phyloP scores from a whole-genome alignment of 2,113 vertebrate species.

The Nothoprocta perdicaria region DNA sequence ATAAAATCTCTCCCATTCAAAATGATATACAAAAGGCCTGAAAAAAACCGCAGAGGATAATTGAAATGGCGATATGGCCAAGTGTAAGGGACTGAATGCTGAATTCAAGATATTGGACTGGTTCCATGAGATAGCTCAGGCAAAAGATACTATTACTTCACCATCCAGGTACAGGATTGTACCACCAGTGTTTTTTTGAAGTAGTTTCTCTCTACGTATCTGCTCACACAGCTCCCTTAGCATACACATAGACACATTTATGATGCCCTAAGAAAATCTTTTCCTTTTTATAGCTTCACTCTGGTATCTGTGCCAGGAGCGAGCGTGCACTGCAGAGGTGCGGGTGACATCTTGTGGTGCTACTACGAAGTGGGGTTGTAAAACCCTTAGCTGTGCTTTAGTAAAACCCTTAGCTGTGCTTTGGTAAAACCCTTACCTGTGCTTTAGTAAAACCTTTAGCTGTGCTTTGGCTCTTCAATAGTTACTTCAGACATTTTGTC shows the following conservation, averaged over 20 bases:
- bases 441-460: background rate
- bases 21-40: background rate
- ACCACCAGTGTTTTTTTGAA: background rate
- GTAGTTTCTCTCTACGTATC: background rate
- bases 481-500: background rate
- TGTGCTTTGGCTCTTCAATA: background rate
- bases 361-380: background rate
- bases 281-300: background rate
- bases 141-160: background rate
- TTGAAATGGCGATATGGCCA: background rate
- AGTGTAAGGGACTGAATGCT: background rate
- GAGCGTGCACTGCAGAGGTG: background rate
- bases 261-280: background rate
- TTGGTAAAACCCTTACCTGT: background rate
- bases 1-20: background rate
- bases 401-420: background rate
- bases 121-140: background rate
- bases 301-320: background rate
- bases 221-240: background rate
- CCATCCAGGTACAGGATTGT: background rate
- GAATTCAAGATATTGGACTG: background rate
- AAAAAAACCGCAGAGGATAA: background rate
- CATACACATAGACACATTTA: accelerated
- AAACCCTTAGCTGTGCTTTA: background rate
- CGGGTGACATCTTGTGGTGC: slow-evolving; percentile 17